Conservation (phyloP, 2,797 vertebrate species). For the Cheirogaleus major region DNA sequence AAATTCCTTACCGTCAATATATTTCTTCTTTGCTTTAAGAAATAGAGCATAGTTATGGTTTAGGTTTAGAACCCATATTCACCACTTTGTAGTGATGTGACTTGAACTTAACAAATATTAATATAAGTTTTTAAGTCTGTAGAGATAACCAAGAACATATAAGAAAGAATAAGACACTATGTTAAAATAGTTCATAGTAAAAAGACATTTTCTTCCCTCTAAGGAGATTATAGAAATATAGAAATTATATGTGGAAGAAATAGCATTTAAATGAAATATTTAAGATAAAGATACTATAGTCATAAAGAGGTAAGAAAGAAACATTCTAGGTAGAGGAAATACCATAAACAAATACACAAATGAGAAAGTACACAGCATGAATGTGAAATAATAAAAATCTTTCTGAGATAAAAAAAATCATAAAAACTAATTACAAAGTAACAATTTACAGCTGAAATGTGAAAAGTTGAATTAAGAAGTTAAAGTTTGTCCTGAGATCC, state of each 20-base stretch:
- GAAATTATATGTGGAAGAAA: background rate
- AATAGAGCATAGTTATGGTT: background rate
- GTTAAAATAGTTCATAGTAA: background rate
- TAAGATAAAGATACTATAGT: background rate
- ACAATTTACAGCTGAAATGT: background rate
- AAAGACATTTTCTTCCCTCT: background rate
- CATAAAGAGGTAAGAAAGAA: background rate
- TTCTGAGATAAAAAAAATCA: background rate
- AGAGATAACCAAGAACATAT: background rate
- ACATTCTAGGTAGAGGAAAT: background rate
- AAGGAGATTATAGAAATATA: background rate
- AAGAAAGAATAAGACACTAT: background rate
- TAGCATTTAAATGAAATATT: background rate
- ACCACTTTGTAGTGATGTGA: background rate
- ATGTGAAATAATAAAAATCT: background rate
- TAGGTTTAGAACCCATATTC: background rate
- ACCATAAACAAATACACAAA: background rate
- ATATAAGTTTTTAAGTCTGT: background rate
- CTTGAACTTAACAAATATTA: background rate
- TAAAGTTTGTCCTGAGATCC: background rate
- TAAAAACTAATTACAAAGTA: background rate
- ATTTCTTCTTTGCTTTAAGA: background rate
- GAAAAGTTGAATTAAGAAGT: background rate
- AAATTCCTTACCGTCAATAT: background rate
- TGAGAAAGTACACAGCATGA: background rate